These are phyloP conservation scores for Synanthedon vespiformis DNA, from an alignment of 2,888 invertebrate species.

Conservation along the genomic window DNA sequence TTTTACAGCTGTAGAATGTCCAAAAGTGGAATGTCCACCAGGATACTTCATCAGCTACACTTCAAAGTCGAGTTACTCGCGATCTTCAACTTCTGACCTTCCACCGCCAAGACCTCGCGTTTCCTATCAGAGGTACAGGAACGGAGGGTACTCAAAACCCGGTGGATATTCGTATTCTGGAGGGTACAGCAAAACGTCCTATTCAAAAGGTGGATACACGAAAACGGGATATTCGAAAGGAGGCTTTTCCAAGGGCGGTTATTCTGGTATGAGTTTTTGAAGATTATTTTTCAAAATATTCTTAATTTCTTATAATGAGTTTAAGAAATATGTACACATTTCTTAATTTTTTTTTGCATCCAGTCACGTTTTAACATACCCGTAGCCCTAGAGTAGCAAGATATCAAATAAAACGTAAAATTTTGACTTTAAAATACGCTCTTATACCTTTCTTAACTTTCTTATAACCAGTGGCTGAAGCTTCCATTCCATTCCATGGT, in stretches of 20 bases:
- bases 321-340: too few species aligned
- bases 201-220: conserved; percentile 16
- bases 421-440: too few species aligned
- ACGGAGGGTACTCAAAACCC: conserved; percentile 29
- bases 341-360: too few species aligned
- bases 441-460: too few species aligned
- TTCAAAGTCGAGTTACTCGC: conserved; percentile 65
- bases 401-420: too few species aligned
- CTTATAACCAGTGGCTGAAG: too few species aligned
- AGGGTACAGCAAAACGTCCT: conserved; percentile 18
- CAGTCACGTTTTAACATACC: too few species aligned
- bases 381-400: too few species aligned
- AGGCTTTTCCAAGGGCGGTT: not conserved
- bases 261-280: not conserved
- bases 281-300: not conserved
- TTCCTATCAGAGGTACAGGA: conserved; percentile 42
- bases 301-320: not conserved
- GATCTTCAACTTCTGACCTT: conserved; percentile 74
- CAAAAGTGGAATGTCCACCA: conserved; percentile 70
- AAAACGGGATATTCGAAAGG: not conserved
- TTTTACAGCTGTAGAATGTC: conserved; percentile 50
- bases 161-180: conserved; percentile 22
- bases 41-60: conserved; percentile 66
- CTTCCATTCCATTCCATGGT: too few species aligned
- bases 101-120: conserved; percentile 45